Conservation (phyloP, 2,797 vertebrate genomes). For the Naso thynnoides region DNA sequence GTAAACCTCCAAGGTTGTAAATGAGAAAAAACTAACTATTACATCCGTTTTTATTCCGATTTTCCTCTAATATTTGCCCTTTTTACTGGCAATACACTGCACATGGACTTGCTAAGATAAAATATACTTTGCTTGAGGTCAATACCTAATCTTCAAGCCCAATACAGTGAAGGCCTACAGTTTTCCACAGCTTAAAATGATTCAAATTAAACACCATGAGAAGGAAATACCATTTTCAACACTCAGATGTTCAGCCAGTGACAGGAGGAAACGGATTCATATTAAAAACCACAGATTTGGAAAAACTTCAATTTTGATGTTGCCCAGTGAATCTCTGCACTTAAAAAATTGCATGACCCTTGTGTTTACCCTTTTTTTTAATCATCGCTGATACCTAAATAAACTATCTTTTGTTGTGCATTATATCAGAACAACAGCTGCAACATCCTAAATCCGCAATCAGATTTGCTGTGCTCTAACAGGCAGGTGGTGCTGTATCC, state of each 20-base stretch:
- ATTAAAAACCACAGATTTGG: not conserved
- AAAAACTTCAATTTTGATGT: too few species aligned
- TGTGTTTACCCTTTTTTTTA: too few species aligned
- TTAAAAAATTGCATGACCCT: too few species aligned
- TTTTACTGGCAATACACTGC: not conserved
- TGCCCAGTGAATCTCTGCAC: too few species aligned
- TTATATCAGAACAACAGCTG: not conserved
- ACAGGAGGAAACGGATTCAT: too few species aligned
- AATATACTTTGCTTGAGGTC: not conserved
- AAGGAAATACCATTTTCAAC: not conserved
- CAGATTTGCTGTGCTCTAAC: slow-evolving; percentile 25
- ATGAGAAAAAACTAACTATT: not conserved
- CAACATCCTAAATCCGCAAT: not conserved
- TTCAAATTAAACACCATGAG: not conserved
- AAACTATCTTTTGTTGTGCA: not conserved
- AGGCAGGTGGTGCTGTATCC: slow-evolving; percentile 57
- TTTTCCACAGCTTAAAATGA: not conserved
- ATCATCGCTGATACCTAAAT: too few species aligned
- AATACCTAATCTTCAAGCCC: not conserved
- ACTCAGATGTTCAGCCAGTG: not conserved
- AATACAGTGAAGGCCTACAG: not conserved
- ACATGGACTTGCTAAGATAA: not conserved
- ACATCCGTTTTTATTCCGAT: not conserved
- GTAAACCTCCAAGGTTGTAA: not conserved
- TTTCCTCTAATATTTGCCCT: not conserved